A percentile compares a stretch with the other conserved stretches of the same genome.
phyloP scores from a whole-genome alignment of 2,797 vertebrate genomes.

The Brachyrhaphis roseni region DNA sequence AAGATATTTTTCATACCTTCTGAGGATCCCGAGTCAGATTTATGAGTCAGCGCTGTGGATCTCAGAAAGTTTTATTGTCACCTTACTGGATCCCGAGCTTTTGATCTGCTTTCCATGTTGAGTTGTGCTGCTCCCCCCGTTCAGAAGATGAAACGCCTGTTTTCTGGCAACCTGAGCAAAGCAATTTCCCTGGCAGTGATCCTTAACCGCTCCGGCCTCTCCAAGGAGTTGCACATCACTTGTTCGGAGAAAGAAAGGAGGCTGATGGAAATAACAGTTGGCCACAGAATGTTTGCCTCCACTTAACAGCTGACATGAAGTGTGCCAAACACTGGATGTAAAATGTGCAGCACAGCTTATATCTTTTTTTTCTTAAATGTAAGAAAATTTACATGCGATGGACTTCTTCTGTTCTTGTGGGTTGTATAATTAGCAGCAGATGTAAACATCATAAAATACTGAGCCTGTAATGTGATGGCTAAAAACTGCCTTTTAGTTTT shows the following conservation, averaged over 20 bases:
- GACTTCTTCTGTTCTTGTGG: not conserved
- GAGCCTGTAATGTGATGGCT: not conserved
- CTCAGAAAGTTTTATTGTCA: slow-evolving; percentile 60
- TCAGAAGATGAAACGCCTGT: slow-evolving; percentile 73
- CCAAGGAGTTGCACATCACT: slow-evolving; percentile 70
- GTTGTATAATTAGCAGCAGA: not conserved
- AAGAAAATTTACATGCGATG: not conserved
- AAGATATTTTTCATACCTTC: slow-evolving; percentile 38
- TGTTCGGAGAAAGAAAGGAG: slow-evolving; percentile 54
- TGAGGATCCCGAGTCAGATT: slow-evolving; percentile 43
- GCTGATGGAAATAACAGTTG: slow-evolving; percentile 66
- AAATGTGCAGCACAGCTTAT: not conserved
- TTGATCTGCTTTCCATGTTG: slow-evolving; percentile 67
- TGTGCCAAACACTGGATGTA: not conserved
- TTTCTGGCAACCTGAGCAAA: slow-evolving; percentile 76
- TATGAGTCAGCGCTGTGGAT: slow-evolving; percentile 53
- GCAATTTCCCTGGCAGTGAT: slow-evolving; percentile 67
- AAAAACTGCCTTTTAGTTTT: not conserved
- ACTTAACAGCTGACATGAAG: slow-evolving; percentile 67
- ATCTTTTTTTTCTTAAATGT: not conserved
- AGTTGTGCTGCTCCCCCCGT: slow-evolving; percentile 49
- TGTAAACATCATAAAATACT: not conserved
- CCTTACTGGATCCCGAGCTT: slow-evolving; percentile 54
- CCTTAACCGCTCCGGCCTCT: slow-evolving; percentile 65
- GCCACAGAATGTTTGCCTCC: slow-evolving; percentile 43